Evolutionary conservation across 2,888 invertebrate genomes (phyloP).

Genomic region (Tetrapedia diversipes): DNA sequence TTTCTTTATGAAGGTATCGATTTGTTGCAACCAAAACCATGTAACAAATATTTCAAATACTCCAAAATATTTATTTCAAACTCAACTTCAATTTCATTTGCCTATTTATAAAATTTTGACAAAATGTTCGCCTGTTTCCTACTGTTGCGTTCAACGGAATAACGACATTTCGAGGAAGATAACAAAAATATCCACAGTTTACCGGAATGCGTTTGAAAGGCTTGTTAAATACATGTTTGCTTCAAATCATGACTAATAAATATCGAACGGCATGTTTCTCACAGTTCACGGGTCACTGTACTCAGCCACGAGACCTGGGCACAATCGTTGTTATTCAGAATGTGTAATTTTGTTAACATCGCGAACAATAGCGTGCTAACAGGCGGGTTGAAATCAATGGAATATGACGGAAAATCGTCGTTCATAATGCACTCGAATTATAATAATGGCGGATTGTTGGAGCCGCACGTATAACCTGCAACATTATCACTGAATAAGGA

Average conservation of each 20-base stretch:
- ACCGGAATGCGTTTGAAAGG: no score
- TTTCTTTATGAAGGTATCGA: no score
- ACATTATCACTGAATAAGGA: conserved; percentile 21
- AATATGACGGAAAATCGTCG: conserved; percentile 43
- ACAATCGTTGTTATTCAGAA: conserved; percentile 51
- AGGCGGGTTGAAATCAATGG: conserved; percentile 45
- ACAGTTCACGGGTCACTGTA: neutral
- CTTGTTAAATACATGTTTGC: neutral
- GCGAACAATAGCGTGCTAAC: conserved; percentile 52
- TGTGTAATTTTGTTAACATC: conserved; percentile 53
- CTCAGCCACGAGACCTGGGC: neutral
- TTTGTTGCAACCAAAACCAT: no score
- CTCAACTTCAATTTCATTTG: no score
- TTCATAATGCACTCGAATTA: conserved; percentile 42
- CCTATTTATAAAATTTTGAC: no score
- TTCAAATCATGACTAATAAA: conserved; percentile 23
- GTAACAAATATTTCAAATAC: no score
- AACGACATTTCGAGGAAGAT: no score
- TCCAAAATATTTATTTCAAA: no score
- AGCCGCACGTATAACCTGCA: conserved; percentile 20
- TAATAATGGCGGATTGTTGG: conserved; percentile 53
- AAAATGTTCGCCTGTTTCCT: no score
- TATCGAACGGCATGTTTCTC: conserved; percentile 15
- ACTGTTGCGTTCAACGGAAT: no score
- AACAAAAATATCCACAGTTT: neutral